Percentiles rank a stretch among this genome's conserved stretches.
Evolutionary conservation across 2,888 invertebrate species (phyloP).

Genomic region (Nipponacmea schrenckii): DNA sequence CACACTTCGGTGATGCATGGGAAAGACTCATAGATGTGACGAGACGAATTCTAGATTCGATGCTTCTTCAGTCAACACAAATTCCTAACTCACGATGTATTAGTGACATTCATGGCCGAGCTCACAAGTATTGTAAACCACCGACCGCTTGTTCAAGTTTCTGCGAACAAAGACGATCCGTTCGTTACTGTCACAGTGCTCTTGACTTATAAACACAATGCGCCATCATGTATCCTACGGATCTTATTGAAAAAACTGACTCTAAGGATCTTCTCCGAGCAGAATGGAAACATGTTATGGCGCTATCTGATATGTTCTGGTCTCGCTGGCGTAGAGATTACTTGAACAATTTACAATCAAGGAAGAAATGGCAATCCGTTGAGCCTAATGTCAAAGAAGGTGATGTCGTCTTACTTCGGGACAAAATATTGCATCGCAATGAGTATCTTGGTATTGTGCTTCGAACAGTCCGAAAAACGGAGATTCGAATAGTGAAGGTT

Average conservation of each 20-base stretch:
- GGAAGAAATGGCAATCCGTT: background rate
- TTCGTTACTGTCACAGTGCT: background rate
- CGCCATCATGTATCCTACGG: background rate
- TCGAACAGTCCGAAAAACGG: too few relatives aligned
- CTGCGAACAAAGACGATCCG: constrained; percentile 20
- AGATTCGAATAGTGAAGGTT: too few relatives aligned
- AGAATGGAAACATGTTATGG: background rate
- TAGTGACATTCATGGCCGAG: constrained; percentile 27
- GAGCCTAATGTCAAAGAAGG: too few relatives aligned
- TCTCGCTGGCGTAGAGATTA: background rate
- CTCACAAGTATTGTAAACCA: constrained; percentile 25
- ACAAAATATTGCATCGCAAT: too few relatives aligned
- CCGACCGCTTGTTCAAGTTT: constrained; percentile 26
- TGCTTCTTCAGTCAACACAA: constrained; percentile 13
- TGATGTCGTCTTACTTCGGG: too few relatives aligned
- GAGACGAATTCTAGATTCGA: constrained; percentile 25
- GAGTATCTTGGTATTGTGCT: too few relatives aligned
- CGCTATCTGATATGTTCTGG: background rate
- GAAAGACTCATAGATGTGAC: constrained; percentile 30
- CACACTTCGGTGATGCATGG: constrained; percentile 29
- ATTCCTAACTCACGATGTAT: constrained; percentile 24
- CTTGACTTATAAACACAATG: background rate
- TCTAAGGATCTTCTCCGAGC: background rate
- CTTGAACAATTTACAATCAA: background rate
- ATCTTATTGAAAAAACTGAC: background rate